A percentile compares a stretch with the other conserved stretches of the same genome.
Conservation (phyloP, 2,113 vertebrate species). For the Neogobius melanostomus region DNA sequence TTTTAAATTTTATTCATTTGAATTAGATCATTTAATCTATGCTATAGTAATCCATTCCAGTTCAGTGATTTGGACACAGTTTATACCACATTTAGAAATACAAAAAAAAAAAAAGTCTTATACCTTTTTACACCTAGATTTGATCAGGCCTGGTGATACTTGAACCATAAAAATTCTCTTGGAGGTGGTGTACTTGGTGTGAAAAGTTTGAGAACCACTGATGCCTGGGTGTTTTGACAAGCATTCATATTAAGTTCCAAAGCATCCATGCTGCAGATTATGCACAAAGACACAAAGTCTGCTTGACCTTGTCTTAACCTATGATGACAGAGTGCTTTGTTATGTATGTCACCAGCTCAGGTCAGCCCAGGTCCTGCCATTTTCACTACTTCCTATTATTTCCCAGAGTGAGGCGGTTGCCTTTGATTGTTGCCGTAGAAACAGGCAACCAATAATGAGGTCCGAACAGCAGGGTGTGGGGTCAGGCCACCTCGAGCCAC, state of each 20-base stretch:
- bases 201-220: no score
- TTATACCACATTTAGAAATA: no score
- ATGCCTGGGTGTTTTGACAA: not conserved
- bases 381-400: constrained; percentile 33
- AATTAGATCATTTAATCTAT: no score
- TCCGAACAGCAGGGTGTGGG: constrained; percentile 54
- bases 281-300: not conserved
- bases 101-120: no score
- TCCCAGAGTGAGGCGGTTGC: constrained; percentile 17
- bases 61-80: no score
- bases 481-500: constrained; percentile 75
- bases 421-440: constrained; percentile 48
- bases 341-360: constrained; percentile 3
- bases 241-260: not conserved
- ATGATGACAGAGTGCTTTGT: not conserved
- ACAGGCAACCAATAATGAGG: constrained; percentile 63
- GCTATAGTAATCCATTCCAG: no score
- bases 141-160: no score
- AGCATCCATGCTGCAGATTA: not conserved
- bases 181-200: no score
- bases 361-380: constrained; percentile 33
- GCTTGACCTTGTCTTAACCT: not conserved
- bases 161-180: no score
- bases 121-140: no score
- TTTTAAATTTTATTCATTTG: no score